Evolutionary conservation across 1,140 invertebrate species (phyloP).

Genomic region (Halesus radiatus): DNA sequence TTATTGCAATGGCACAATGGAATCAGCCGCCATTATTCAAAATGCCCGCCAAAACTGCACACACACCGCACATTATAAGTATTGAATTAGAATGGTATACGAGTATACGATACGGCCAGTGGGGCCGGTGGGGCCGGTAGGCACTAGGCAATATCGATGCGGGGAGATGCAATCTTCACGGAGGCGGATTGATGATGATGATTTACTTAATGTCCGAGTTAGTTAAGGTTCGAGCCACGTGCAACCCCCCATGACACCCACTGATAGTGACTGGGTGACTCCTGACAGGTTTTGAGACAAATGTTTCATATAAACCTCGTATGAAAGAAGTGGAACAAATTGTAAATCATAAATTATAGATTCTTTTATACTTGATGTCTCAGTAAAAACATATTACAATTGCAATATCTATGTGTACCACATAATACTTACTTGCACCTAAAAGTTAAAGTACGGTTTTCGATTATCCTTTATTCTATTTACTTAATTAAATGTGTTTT

Average conservation of each 20-base stretch:
- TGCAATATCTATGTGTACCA: too few species aligned
- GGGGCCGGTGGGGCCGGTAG: too few species aligned
- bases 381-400: too few species aligned
- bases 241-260: background rate
- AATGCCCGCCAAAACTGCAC: background rate
- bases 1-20: constrained; percentile 25
- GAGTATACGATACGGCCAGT: constrained; percentile 6
- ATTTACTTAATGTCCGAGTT: constrained; percentile 47
- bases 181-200: constrained; percentile 18
- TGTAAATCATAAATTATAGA: background rate
- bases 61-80: constrained; percentile 12
- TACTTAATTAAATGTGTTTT: too few species aligned
- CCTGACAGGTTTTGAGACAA: too few species aligned
- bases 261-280: background rate
- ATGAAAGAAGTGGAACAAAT: constrained; percentile 15
- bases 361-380: background rate
- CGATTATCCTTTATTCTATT: too few species aligned
- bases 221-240: constrained; percentile 43
- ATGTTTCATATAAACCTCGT: background rate
- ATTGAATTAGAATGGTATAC: constrained; percentile 44
- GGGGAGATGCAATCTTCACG: constrained; percentile 37
- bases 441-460: too few species aligned
- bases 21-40: constrained; percentile 23
- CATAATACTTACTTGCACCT: too few species aligned
- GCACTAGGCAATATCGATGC: background rate